Evolutionary conservation across 2,888 invertebrate genomes (phyloP), one percentile per base, ranked within the genome.

Genomic region (Belgica antarctica): DNA sequence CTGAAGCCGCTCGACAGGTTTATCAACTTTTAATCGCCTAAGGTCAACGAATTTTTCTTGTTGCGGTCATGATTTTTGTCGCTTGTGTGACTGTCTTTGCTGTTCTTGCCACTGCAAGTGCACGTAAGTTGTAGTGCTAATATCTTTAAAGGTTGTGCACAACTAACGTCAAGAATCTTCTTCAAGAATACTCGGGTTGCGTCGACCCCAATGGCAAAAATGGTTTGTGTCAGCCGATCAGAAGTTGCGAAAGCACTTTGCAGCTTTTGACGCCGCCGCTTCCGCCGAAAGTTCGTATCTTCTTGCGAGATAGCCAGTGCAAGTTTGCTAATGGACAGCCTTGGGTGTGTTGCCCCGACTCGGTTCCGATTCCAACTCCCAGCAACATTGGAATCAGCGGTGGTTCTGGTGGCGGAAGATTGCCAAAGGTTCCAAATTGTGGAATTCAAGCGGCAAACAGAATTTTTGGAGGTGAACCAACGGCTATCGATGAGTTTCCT

Each of bases 401-500:
- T 8, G 12, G 5, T 8, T 31, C 12, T 31, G 34, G 5, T 31
- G 12, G n/a, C n/a, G n/a, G n/a, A n/a, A n/a, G n/a, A n/a, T n/a
- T n/a, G n/a, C 80, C 80, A 0, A 72, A 68, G 24, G 73, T 76
- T 1, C 77, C 78, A 1, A 68, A 71, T 1, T 80, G 80, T 66
- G 80, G 80, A 8, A 75, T 74, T 22, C 72, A 73, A 24, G 74
- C 77, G 63, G 76, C 78, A 31, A 82, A 85, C 74, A 82, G 82
- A 73, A 86, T 89, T 63, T 83, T 85, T 57, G 88, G 87, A n/a
- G 89, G 89, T 15, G 80, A 81, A 31, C 75, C 77, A 46, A 82
- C 87, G 0, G 84, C 83, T 0, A 74, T 89, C 1, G 86, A 85
- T 73, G 87, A 89, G 73, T 87, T 85, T 74, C 85, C 87, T 0